Conservation (phyloP, 2,797 vertebrate species). For the Lagocephalus sceleratus region DNA sequence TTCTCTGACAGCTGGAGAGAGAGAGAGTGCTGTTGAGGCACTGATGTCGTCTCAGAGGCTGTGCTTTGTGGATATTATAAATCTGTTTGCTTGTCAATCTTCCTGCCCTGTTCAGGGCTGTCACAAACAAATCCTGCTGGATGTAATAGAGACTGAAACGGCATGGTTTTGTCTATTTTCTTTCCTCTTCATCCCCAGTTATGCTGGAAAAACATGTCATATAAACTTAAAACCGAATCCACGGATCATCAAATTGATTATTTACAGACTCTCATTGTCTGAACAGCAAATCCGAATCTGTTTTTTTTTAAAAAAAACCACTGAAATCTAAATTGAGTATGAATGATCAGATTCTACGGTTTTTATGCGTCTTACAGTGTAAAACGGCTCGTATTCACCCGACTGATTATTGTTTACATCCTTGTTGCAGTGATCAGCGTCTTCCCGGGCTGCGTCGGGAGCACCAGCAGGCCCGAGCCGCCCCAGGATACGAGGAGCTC, state of each 20-base stretch:
- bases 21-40: slow-evolving; percentile 30
- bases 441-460: slow-evolving; percentile 41
- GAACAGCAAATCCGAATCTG: too few relatives aligned
- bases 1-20: slow-evolving; percentile 32
- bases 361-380: too few relatives aligned
- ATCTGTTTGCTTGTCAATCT: slow-evolving; percentile 45
- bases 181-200: not conserved
- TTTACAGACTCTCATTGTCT: too few relatives aligned
- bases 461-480: slow-evolving; percentile 44
- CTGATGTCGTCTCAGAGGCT: slow-evolving; percentile 33
- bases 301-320: too few relatives aligned
- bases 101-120: slow-evolving; percentile 24
- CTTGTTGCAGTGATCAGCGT: slow-evolving; percentile 44
- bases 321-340: too few relatives aligned
- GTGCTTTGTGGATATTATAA: slow-evolving; percentile 42
- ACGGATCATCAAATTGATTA: too few relatives aligned
- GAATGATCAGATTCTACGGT: too few relatives aligned
- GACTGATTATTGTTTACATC: not conserved
- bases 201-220: not conserved
- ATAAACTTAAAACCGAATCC: too few relatives aligned
- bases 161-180: slow-evolving; percentile 4
- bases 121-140: slow-evolving; percentile 8
- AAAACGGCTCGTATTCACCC: too few relatives aligned
- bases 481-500: slow-evolving; percentile 59
- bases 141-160: slow-evolving; percentile 25